These are phyloP conservation scores for Hydropsyche betteni DNA, from an alignment of 2,888 invertebrate species.

Conservation along the genomic window DNA sequence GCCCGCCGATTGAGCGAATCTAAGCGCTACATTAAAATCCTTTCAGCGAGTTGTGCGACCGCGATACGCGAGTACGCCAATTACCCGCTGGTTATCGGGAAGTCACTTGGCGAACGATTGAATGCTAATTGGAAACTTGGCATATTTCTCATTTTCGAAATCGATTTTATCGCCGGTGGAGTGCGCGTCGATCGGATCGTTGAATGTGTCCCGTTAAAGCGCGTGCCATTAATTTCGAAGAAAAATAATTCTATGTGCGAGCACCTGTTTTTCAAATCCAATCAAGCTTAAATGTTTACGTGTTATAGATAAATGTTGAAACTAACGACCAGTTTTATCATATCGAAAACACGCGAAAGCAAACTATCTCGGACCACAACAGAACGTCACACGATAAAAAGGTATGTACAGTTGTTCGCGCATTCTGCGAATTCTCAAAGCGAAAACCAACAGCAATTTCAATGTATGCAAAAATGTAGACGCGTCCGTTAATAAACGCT, in stretches of 20 bases:
- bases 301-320: constrained; percentile 65
- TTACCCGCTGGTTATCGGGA: constrained; percentile 31
- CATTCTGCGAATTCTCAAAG: too few relatives aligned
- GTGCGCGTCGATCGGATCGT: background rate
- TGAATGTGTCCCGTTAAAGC: constrained; percentile 56
- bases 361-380: too few relatives aligned
- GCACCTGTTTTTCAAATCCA: constrained; percentile 62
- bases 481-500: too few relatives aligned
- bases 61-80: constrained; percentile 34
- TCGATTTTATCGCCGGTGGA: too few relatives aligned
- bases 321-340: background rate
- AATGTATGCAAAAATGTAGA: too few relatives aligned
- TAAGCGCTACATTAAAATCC: constrained; percentile 50
- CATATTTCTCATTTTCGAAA: constrained; percentile 42
- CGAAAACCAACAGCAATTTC: too few relatives aligned
- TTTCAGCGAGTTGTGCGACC: constrained; percentile 51
- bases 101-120: constrained; percentile 57
- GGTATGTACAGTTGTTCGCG: too few relatives aligned
- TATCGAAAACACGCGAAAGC: too few relatives aligned
- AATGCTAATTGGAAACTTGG: constrained; percentile 65
- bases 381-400: too few relatives aligned
- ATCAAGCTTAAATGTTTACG: constrained; percentile 66
- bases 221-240: constrained; percentile 51
- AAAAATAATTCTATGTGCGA: constrained; percentile 50
- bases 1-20: constrained; percentile 45